Conservation (phyloP, 2,888 invertebrate genomes). For the Luperina testacea region DNA sequence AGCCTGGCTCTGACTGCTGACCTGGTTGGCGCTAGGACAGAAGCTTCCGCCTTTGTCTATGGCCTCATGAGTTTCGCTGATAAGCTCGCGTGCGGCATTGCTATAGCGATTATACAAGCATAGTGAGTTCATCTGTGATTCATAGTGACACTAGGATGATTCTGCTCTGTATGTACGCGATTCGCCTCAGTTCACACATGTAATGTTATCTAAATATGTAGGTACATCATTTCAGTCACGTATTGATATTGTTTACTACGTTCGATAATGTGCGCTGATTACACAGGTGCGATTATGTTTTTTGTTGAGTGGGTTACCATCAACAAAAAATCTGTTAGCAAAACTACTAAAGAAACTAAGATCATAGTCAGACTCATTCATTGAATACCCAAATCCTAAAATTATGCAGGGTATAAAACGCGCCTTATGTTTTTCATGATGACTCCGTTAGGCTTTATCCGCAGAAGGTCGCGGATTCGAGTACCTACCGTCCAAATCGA, state of each 20-base stretch:
- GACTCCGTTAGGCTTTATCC: neutral
- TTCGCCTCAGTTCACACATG: slow-evolving; percentile 1
- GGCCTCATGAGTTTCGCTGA: slow-evolving; percentile 98
- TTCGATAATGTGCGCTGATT: slow-evolving; percentile 1
- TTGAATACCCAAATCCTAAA: neutral
- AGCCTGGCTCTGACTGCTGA: slow-evolving; percentile 96
- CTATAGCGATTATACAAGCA: slow-evolving; percentile 95
- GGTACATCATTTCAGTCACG: slow-evolving; percentile 5
- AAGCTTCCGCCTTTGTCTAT: slow-evolving; percentile 97
- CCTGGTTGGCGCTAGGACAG: slow-evolving; percentile 94
- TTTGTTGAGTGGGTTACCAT: neutral
- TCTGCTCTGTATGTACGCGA: neutral
- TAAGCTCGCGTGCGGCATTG: slow-evolving; percentile 96
- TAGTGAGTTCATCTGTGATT: slow-evolving; percentile 88
- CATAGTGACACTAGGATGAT: slow-evolving; percentile 15
- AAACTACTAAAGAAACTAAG: neutral
- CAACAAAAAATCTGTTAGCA: neutral
- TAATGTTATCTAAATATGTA: slow-evolving; percentile 11
- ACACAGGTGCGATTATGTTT: neutral
- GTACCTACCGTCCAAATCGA: neutral
- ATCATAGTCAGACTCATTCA: neutral
- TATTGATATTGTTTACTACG: slow-evolving; percentile 17
- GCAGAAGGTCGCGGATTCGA: neutral
- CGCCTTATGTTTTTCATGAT: neutral
- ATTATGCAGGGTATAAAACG: neutral